Evolutionary conservation across 35 echinoderm and acorn worm genomes (phyloP), one percentile per base, ranked within the genome.

Genomic region (Apostichopus japonicus): DNA sequence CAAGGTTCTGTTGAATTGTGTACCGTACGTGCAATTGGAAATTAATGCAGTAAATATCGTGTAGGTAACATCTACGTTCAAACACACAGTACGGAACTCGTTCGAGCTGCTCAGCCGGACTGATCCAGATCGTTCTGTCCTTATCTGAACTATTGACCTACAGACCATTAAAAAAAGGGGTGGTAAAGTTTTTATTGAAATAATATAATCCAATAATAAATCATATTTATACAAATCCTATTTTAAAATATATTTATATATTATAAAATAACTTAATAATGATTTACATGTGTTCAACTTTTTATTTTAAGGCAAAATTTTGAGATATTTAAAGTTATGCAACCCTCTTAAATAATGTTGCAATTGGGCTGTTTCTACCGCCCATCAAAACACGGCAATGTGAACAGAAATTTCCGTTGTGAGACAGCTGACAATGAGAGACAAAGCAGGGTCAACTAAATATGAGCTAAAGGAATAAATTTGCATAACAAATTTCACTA

Each of bases 351-450:
- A 75, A 75, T 75, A 75, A 75, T 75, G 71, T 0, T 75, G 7
- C n/a, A 75, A 7, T 19, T 23, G 16, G 33, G 16, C 71, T 75
- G 71, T 75, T 75, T 19, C 71, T 75, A 75, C 71, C 17, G 17
- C 71, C 70, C 71, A 82, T 52, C 79, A 52, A 82, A 52, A 56
- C 79, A 52, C 79, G 16, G 79, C 33, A 82, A 82, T 82, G 79
- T 82, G 79, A 52, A 82, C 79, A 82, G 79, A 82, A 82, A 54
- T 82, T 82, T 82, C 79, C 79, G 79, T 82, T 82, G 79, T 25
- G 15, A 82, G n/a, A 75, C 6, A 3, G 6, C 22, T 6, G 71
- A 75, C 71, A 75, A 75, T 19, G 71, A 23, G n/a, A 75, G 16
- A 75, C 22, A 75, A 21, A 21, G 21, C 22, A 9, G 44, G 79